Conservation (phyloP, 1,140 invertebrate genomes). For the Homalodisca vitripennis region DNA sequence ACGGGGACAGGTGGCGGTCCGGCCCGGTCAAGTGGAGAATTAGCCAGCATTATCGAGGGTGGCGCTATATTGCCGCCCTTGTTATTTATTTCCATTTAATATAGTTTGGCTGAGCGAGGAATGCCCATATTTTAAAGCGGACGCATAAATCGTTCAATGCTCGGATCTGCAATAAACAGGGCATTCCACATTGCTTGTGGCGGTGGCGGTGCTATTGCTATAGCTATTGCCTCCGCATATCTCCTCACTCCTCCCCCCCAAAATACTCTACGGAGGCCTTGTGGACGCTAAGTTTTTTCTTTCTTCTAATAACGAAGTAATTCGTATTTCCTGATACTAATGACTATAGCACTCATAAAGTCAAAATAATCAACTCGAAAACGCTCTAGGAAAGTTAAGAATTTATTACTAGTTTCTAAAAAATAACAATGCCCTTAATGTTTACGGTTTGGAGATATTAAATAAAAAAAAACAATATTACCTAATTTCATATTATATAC, state of each 20-base stretch:
- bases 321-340: no score
- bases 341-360: no score
- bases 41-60: neutral
- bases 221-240: slow-evolving; percentile 1
- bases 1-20: slow-evolving; percentile 1
- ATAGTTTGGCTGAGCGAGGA: slow-evolving; percentile 21
- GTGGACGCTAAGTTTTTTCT: no score
- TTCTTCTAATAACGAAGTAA: no score
- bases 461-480: no score
- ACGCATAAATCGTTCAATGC: slow-evolving; percentile 34
- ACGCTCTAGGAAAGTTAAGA: no score
- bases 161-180: slow-evolving; percentile 26
- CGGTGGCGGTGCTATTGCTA: neutral
- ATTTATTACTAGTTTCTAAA: no score
- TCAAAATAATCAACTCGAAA: no score
- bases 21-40: neutral
- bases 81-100: slow-evolving; percentile 32
- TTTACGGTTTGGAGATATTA: no score
- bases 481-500: no score
- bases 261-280: no score
- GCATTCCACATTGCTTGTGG: slow-evolving; percentile 22
- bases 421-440: no score
- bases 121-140: slow-evolving; percentile 31
- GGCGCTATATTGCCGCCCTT: slow-evolving; percentile 11
- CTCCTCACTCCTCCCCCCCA: neutral